These are phyloP conservation scores for Jaculus jaculus DNA, from an alignment of 2,113 vertebrate species.

Conservation along the genomic window DNA sequence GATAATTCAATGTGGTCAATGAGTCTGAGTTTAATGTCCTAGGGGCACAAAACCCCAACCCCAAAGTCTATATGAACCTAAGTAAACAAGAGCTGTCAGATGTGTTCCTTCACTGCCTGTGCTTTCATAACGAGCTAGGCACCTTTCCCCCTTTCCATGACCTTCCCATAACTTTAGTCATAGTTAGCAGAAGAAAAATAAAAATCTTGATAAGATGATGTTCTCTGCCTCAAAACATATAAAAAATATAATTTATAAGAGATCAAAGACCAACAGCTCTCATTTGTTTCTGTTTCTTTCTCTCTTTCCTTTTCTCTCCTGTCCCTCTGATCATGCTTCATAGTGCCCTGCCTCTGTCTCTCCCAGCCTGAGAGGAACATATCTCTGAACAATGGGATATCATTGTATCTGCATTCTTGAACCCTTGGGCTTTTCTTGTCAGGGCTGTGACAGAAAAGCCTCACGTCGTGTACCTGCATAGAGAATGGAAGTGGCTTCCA, in stretches of 20 bases:
- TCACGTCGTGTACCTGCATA: conserved; percentile 40
- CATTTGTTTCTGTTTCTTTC: conserved; percentile 4
- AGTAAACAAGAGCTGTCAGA: background rate
- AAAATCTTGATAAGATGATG: background rate
- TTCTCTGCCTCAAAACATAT: background rate
- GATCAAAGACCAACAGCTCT: background rate
- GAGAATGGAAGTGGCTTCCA: conserved; percentile 50
- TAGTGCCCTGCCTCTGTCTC: background rate
- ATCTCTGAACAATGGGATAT: background rate
- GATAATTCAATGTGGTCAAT: background rate
- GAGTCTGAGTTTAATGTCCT: background rate
- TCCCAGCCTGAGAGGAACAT: background rate
- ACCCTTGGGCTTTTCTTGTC: background rate
- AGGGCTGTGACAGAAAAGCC: background rate
- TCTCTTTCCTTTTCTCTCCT: background rate
- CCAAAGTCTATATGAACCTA: background rate
- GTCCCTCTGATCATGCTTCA: background rate
- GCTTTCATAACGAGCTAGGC: background rate
- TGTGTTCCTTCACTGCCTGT: background rate
- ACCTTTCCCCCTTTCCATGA: background rate
- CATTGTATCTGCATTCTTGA: background rate
- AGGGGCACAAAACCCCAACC: background rate
- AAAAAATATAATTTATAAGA: conserved; percentile 11
- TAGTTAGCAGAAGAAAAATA: background rate
- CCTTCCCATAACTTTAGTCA: background rate